These are phyloP conservation scores for Fragum sueziense DNA, from an alignment of 2,888 invertebrate species.

Conservation along the genomic window DNA sequence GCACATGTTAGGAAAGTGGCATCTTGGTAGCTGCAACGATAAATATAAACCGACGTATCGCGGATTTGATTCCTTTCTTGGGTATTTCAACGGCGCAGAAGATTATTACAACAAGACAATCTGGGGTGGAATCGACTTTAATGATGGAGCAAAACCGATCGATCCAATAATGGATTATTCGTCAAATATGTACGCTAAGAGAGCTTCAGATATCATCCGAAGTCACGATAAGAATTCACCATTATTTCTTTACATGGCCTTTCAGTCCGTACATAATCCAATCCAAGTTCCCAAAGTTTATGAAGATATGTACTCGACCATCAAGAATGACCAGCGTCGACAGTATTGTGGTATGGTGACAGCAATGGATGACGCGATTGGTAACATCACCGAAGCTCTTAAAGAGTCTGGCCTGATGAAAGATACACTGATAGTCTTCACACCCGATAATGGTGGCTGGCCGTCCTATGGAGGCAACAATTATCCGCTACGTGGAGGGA, in stretches of 20 bases:
- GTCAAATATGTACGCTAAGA: conserved; percentile 48
- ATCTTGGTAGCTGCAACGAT: conserved; percentile 82
- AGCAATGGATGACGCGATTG: conserved; percentile 92
- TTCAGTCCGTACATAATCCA: conserved; percentile 66
- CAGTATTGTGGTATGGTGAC: conserved; percentile 85
- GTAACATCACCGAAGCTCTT: conserved; percentile 88
- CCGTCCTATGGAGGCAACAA: conserved; percentile 79
- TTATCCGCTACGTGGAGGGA: conserved; percentile 84
- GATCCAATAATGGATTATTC: conserved; percentile 20
- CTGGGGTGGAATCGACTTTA: conserved; percentile 39
- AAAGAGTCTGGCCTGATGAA: conserved; percentile 87
- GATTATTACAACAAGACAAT: conserved; percentile 76
- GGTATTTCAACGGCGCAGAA: conserved; percentile 81
- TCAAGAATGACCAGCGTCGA: conserved; percentile 53
- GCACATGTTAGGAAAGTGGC: conserved; percentile 82
- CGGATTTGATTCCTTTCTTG: conserved; percentile 83
- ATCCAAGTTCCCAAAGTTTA: conserved; percentile 64
- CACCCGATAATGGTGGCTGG: conserved; percentile 78
- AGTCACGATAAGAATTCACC: conserved; percentile 67
- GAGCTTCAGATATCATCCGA: conserved; percentile 66
- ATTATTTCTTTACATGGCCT: conserved; percentile 72
- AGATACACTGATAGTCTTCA: conserved; percentile 84
- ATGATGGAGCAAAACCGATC: conserved; percentile 27
- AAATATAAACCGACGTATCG: conserved; percentile 82
- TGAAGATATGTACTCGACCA: conserved; percentile 62